Base-by-base conservation (phyloP, 1,140 invertebrate species). In the Drosophila chauvacae region DNA sequence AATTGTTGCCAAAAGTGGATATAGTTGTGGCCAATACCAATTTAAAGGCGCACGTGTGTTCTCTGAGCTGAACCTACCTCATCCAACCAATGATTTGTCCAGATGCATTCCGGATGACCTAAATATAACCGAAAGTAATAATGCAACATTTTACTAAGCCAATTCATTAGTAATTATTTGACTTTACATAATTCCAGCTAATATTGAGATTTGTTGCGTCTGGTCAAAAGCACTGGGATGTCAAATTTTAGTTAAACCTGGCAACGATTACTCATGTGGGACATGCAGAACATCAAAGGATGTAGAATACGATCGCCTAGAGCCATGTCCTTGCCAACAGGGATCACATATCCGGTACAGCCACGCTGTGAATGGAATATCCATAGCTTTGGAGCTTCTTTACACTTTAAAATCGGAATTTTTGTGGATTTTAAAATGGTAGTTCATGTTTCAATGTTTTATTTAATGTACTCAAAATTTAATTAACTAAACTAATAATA, bases 91-190 rank as follows among this genome's bases (percentile, higher is more conserved):
- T 37, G 51, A 55, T 16, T 16, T 55, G 13, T 18, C 48, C 13
- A 23, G 4, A 37, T 55, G 51, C 51, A 55, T 55, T 14, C 51
- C 51, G 7, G 14, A 23, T 5, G 51, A 35, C 51, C 35, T 55
- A 9, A 55, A 55, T 23, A 55, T 55, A 55, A 55, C 51, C 13
- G 51, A 35, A 0, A 10, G 51, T 55, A 55, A 20, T 23, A 53
- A 20, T 53, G 18, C 13, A 4, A 20, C 1, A 26, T n/a, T 48
- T 16, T 5, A 26, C 33, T 4, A 10, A 35, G 4, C 33, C 3
- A 11, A 3, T 9, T 9, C 4, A 5, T 10, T 10, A 20, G 4
- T 23, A 23, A 55, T 10, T 16, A 37, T 23, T 37, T 55, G 2
- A 37, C 13, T 14, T 14, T 16, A 10, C 2, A 0, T 37, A 53